A percentile compares a stretch with the other conserved stretches of the same genome.
phyloP scores from a whole-genome alignment of 1,140 invertebrate species.

The Linepithema humile region DNA sequence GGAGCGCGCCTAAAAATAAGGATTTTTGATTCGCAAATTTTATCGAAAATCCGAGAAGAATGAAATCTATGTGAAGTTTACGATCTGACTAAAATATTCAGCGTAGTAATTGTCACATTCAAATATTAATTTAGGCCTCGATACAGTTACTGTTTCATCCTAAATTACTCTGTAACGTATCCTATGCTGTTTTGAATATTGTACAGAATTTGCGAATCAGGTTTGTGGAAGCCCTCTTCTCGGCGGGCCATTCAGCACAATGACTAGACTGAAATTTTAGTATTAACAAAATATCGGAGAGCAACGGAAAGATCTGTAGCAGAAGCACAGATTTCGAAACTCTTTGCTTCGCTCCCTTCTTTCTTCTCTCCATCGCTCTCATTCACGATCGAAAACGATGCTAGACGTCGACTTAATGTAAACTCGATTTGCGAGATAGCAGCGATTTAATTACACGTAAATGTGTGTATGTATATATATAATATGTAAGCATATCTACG shows the following conservation, averaged over 20 bases:
- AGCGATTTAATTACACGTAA: constrained; percentile 69
- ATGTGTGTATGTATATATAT: constrained; percentile 74
- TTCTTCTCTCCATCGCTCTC: constrained; percentile 5
- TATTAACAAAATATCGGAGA: constrained; percentile 71
- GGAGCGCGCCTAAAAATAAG: constrained; percentile 74
- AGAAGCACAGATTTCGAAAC: constrained; percentile 30
- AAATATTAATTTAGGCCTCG: background rate
- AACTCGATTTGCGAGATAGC: constrained; percentile 65
- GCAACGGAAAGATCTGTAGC: constrained; percentile 51
- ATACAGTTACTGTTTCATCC: background rate
- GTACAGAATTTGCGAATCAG: constrained; percentile 78
- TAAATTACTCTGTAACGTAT: background rate
- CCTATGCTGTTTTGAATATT: background rate
- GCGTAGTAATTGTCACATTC: constrained; percentile 32
- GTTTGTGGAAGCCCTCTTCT: constrained; percentile 81
- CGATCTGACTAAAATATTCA: constrained; percentile 18
- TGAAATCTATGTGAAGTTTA: background rate
- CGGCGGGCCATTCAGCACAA: constrained; percentile 83
- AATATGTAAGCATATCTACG: constrained; percentile 50
- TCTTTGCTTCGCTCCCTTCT: constrained; percentile 62
- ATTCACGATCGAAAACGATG: constrained; percentile 36
- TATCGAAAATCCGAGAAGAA: background rate
- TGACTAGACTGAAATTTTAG: constrained; percentile 78
- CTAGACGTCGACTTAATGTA: constrained; percentile 66
- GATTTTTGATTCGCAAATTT: constrained; percentile 76